Evolutionary conservation across 2,888 invertebrate genomes (phyloP), one percentile per base, ranked within the genome.

Genomic region (Bimastos eiseni): DNA sequence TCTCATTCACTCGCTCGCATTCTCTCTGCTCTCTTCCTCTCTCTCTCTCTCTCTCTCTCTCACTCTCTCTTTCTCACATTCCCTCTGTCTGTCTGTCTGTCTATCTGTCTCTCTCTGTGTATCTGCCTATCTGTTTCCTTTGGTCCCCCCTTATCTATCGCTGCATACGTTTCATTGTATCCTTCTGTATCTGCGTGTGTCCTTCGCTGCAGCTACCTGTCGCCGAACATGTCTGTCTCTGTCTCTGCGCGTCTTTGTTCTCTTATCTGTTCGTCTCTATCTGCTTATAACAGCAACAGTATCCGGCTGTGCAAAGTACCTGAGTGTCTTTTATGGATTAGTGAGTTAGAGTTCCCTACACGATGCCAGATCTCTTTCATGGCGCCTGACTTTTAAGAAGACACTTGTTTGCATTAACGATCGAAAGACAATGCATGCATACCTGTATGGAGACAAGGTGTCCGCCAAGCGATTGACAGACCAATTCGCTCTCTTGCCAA

Each of bases 401-500:
- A 8, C 70, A 70, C 70, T 70, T 70, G 30, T n/a, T 70, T 70
- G 70, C 70, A 6, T 13, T 11, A 70, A n/a, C 70, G 70, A 70
- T n/a, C 70, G 30, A n/a, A n/a, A n/a, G n/a, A 70, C 70, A 11
- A 70, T 30, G 6, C 70, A n/a, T 86, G 13, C 19, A 86, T 86
- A 86, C 86, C 34, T 86, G 86, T 86, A 37, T 21, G 30, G 86
- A 86, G 21, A 37, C 86, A 19, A 86, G 86, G 36, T 86, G 86
- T 33, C 36, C 86, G 0, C 86, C 86, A 34, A 86, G 34, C 34
- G 86, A 86, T 36, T 86, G 86, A 8, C 86, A 86, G 24, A 36
- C 24, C n/a, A 86, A 36, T 86, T 86, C 86, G 86, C 86, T 86
- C 37, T 86, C 86, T 34, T 86, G 86, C 86, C 86, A 86, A 6